Base-by-base conservation (phyloP, 2,113 vertebrate genomes). In the Semnornis frantzii region DNA sequence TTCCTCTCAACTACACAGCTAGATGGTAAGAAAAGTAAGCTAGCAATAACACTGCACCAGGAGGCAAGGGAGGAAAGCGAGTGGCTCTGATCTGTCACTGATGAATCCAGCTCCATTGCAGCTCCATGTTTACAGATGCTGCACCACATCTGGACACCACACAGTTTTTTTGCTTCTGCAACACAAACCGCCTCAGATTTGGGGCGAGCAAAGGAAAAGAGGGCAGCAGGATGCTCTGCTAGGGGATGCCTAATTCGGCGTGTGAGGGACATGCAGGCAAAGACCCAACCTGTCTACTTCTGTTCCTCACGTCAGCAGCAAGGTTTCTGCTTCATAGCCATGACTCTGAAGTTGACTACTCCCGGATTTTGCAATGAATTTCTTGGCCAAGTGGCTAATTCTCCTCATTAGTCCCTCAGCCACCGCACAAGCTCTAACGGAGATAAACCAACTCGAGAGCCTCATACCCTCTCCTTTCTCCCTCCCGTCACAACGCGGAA, bases 71-170 rank as follows among this genome's bases (percentile, higher is more conserved):
- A 24, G 23, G 50, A 52, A 52, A 31, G 17, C 0, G 14, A 75
- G 34, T 0, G 6, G 58, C 59, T 63, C 52, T 1, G 14, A 5
- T 1, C 3, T 1, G 8, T 8, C 33, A 9, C 12, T 3, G 42
- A 33, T 0, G 16, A 54, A 7, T 10, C 15, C 68, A 17, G 39
- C 23, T 34, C 62, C 5, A 1, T 8, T 52, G 4, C 68, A 28
- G 44, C 69, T 30, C 69, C 10, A 0, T 1, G 1, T 3, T 13
- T 23, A 31, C 28, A 24, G 28, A 4, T 3, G 10, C 76, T 17
- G 42, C n/a, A 4, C 17, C 21, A 2, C 0, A 3, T 5, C 64
- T n/a, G 31, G 39, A 48, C 4, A 2, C 10, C 3, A n/a, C 30
- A 15, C 6, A 9, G 0, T 1, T 13, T 5, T 16, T 27, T 33